These are phyloP conservation scores for Callimico goeldii DNA, from an alignment of 2,797 vertebrate species.

Conservation along the genomic window DNA sequence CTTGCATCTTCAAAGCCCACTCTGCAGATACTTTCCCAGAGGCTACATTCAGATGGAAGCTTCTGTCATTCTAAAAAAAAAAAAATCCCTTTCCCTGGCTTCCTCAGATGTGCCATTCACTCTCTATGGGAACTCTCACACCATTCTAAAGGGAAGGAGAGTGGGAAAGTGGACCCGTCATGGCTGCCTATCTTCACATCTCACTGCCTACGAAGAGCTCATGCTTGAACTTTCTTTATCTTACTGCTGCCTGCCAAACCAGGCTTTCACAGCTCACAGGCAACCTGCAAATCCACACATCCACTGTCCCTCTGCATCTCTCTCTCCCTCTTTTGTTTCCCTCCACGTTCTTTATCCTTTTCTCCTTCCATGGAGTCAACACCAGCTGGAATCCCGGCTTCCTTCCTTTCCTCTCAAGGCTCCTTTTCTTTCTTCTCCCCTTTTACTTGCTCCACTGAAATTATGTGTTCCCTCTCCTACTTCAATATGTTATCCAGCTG, in stretches of 20 bases:
- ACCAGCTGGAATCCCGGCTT: no score
- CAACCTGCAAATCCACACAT: fast-evolving
- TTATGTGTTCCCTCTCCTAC: background rate
- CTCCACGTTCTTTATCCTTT: background rate
- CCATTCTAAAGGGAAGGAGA: background rate
- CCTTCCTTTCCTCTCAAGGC: fast-evolving
- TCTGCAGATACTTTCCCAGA: background rate
- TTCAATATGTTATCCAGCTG: fast-evolving
- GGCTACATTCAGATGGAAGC: background rate
- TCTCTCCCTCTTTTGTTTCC: no score
- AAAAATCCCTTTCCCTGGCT: fast-evolving
- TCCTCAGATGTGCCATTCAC: no score
- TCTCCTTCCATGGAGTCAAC: background rate
- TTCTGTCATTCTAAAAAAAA: background rate
- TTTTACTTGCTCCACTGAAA: background rate
- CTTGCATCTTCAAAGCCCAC: no score
- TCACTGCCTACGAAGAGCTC: background rate
- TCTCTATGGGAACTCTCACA: fast-evolving
- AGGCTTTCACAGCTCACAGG: background rate
- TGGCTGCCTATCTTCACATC: fast-evolving
- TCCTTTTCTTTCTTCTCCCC: background rate
- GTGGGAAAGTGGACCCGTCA: fast-evolving
- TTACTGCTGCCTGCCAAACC: background rate
- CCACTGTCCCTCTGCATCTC: background rate
- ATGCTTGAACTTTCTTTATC: background rate